Conservation (phyloP, 2,797 vertebrate genomes). For the Chanos chanos region DNA sequence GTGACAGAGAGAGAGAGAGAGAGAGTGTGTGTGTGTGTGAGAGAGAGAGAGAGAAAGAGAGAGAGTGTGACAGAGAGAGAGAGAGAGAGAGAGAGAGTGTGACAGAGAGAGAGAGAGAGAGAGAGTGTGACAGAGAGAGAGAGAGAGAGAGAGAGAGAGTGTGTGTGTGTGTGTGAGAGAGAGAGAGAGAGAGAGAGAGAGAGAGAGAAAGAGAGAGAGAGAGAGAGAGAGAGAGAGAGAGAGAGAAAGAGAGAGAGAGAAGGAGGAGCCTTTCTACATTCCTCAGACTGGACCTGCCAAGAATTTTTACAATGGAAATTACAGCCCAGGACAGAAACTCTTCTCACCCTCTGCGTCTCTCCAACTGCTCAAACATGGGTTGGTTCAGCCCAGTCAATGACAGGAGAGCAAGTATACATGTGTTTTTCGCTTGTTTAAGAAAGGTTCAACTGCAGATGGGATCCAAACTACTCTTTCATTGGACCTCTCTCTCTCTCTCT, state of each 20-base stretch:
- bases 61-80: constrained; percentile 9
- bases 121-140: not conserved
- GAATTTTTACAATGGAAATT: too few species aligned
- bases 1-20: constrained; percentile 56
- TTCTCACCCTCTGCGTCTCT: too few species aligned
- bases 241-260: too few species aligned
- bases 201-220: not conserved
- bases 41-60: not conserved
- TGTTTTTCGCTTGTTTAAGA: too few species aligned
- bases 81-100: not conserved
- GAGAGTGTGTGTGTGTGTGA: not conserved
- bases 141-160: not conserved
- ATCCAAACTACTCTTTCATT: not conserved
- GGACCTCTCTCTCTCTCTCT: too few species aligned
- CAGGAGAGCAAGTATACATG: too few species aligned
- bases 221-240: not conserved
- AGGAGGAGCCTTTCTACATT: too few species aligned
- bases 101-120: constrained; percentile 6
- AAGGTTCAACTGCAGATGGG: too few species aligned
- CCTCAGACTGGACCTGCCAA: too few species aligned
- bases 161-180: not conserved
- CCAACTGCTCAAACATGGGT: too few species aligned
- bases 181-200: not conserved
- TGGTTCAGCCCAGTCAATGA: too few species aligned
- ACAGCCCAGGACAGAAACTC: too few species aligned